A percentile compares a stretch with the other conserved stretches of the same genome.
phyloP scores from a whole-genome alignment of 2,888 invertebrate genomes.

The Sarcophaga carnaria region DNA sequence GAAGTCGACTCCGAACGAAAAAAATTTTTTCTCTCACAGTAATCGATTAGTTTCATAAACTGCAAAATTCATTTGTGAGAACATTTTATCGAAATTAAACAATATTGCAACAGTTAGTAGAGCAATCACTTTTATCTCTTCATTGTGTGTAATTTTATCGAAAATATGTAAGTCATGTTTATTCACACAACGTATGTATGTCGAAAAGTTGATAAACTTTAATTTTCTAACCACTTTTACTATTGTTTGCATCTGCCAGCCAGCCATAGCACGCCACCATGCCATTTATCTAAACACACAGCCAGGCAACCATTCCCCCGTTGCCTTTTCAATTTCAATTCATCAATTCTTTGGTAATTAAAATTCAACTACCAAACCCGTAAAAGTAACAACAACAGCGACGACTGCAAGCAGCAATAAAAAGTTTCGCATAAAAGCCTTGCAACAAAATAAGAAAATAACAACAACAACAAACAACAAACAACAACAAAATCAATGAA shows the following conservation, averaged over 20 bases:
- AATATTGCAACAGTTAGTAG: too few species aligned
- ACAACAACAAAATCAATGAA: slow-evolving; percentile 33
- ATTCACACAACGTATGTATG: too few species aligned
- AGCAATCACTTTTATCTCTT: too few species aligned
- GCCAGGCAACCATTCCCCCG: too few species aligned
- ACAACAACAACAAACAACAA: slow-evolving; percentile 42
- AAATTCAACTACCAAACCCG: slow-evolving; percentile 39
- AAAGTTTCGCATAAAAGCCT: slow-evolving; percentile 48
- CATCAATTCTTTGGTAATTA: slow-evolving; percentile 62
- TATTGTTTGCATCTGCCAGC: background rate
- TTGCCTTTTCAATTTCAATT: slow-evolving; percentile 29
- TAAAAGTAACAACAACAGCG: background rate
- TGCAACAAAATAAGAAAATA: slow-evolving; percentile 40
- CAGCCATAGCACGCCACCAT: background rate
- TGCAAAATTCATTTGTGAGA: too few species aligned
- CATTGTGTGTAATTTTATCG: too few species aligned
- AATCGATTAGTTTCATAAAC: too few species aligned
- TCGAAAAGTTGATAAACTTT: slow-evolving; percentile 23
- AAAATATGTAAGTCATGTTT: too few species aligned
- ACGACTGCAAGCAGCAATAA: slow-evolving; percentile 16
- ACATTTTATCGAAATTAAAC: too few species aligned
- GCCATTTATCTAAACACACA: background rate
- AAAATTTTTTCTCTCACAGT: too few species aligned
- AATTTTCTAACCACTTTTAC: slow-evolving; percentile 48
- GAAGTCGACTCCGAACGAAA: too few species aligned